Conservation (phyloP, 2,888 invertebrate species). For the Asteroscopus sphinx region DNA sequence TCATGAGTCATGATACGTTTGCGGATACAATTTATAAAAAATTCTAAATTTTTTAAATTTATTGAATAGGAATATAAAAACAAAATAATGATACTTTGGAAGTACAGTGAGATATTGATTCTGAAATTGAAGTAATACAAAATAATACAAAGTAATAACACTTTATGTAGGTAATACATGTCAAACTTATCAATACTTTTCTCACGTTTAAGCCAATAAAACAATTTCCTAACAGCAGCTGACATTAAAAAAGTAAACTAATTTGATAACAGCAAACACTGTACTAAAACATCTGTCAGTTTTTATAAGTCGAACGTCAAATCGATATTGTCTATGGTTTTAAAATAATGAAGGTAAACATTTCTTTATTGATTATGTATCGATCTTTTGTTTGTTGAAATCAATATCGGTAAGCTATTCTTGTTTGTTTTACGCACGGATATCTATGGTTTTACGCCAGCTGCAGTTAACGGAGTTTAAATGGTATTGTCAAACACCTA, state of each 20-base stretch:
- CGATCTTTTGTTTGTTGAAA: slow-evolving; percentile 57
- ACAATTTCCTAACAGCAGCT: slow-evolving; percentile 30
- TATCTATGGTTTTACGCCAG: too few species aligned
- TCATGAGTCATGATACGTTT: too few species aligned
- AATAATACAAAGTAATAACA: too few species aligned
- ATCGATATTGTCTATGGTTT: slow-evolving; percentile 34
- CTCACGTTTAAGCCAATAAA: neutral
- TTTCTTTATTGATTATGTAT: slow-evolving; percentile 57
- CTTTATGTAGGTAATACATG: too few species aligned
- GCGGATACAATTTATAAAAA: too few species aligned
- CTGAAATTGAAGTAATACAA: too few species aligned
- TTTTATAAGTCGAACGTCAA: slow-evolving; percentile 26
- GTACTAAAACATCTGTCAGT: slow-evolving; percentile 20
- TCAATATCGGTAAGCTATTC: slow-evolving; percentile 43
- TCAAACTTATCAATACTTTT: too few species aligned
- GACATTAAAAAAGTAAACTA: slow-evolving; percentile 24
- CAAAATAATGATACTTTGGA: too few species aligned
- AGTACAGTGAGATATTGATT: too few species aligned
- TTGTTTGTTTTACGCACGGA: slow-evolving; percentile 23
- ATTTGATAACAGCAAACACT: slow-evolving; percentile 33
- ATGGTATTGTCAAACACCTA: too few species aligned
- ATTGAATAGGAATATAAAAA: too few species aligned
- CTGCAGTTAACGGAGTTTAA: slow-evolving; percentile 28
- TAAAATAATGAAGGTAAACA: slow-evolving; percentile 31
- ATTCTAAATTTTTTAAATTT: too few species aligned